Evolutionary conservation across 2,888 invertebrate species (phyloP).

Genomic region (Lissonota sp.): DNA sequence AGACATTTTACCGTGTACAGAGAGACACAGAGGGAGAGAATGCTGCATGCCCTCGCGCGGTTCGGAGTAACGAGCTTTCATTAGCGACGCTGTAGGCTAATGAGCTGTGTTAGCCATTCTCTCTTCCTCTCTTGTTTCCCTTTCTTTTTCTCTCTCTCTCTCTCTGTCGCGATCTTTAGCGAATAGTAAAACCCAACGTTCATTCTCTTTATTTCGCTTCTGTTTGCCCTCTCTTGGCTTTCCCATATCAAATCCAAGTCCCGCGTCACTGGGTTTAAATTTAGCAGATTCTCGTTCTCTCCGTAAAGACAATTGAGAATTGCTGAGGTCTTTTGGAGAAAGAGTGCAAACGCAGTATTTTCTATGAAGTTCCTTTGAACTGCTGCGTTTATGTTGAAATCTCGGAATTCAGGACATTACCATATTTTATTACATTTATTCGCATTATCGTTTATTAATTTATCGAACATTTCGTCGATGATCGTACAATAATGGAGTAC

Average conservation of each 20-base stretch:
- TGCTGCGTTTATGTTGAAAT: too few relatives aligned
- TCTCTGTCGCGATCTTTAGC: background rate
- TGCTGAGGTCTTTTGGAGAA: too few relatives aligned
- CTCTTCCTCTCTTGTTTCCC: constrained; percentile 28
- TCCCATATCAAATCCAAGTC: constrained; percentile 4
- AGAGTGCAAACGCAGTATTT: too few relatives aligned
- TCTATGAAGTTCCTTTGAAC: too few relatives aligned
- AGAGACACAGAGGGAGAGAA: constrained; percentile 31
- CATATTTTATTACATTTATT: too few relatives aligned
- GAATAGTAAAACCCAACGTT: constrained; percentile 19
- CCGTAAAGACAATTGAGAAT: too few relatives aligned
- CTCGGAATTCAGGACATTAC: too few relatives aligned
- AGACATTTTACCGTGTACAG: constrained; percentile 49
- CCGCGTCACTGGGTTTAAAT: constrained; percentile 4
- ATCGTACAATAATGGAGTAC: background rate
- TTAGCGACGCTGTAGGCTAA: constrained; percentile 83
- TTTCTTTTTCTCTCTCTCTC: constrained; percentile 48
- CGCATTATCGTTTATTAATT: background rate
- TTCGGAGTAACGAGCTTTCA: constrained; percentile 83
- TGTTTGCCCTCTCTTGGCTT: constrained; percentile 34
- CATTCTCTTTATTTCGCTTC: constrained; percentile 32
- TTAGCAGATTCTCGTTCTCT: too few relatives aligned
- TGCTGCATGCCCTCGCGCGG: constrained; percentile 66
- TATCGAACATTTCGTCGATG: constrained; percentile 9
- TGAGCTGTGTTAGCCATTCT: constrained; percentile 79